Evolutionary conservation across 2,888 invertebrate species (phyloP), one percentile per base, ranked within the genome.

Genomic region (Schizotus pectinicornis): DNA sequence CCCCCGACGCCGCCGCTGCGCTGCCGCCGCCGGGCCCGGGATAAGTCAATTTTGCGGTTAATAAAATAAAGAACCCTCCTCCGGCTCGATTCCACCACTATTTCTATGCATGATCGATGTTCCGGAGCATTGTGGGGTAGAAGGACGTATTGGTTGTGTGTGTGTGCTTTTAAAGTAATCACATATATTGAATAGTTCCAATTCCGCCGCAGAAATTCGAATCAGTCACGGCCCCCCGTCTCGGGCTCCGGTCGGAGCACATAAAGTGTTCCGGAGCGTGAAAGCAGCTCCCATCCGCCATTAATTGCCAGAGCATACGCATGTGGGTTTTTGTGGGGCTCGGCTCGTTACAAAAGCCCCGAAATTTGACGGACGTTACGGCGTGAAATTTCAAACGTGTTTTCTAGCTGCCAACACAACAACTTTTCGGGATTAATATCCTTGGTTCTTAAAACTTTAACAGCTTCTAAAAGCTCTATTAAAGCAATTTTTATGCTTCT

Each of bases 1-100:
- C 51, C 34, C 51, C 59, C 32, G 33, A 45, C 43, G 54, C 30
- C 38, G 53, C 63, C 55, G 50, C 46, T 57, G 55, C 57, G 58
- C n/a, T n/a, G 43, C 45, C 46, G 14, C 22, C 22, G 22, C 22
- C 22, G 22, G 47, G 37, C 41, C 51, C 22, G 53, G 53, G 56
- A 63, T 65, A 66, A 69, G 68, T 67, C 70, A 71, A 71, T 71
- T 73, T 70, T 70, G 71, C 70, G 72, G 72, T 68, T 67, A 69
- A 69, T 68, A 71, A 70, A 71, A 70, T 69, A 70, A 65, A 67
- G 65, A 60, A 67, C 68, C 69, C 69, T 62, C 65, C 41, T 41
- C 33, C 36, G n/a, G 30, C 22, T 22, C 13, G 6, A 52, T 58
- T 45, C 51, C 56, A 52, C 56, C 61, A 67, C 64, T 63, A 68